Base-by-base conservation (phyloP, 92 coral and sea anemone species). In the Bergia puertoricense region DNA sequence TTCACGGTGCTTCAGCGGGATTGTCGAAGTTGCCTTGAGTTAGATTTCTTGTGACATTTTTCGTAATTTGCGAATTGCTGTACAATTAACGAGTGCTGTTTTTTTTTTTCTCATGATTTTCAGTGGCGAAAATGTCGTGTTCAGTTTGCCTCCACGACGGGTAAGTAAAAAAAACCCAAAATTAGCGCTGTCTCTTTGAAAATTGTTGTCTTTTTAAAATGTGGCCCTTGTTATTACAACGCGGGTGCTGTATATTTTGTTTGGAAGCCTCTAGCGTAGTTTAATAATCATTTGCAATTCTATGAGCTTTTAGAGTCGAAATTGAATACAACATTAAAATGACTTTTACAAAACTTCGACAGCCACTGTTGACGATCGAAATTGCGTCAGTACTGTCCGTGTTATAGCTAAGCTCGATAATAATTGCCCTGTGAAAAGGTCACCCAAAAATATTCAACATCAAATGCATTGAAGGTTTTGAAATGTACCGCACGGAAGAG, bases 101-200 rank as follows among this genome's bases (percentile, higher is more conserved):
- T 15, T 76, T 30, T 67, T 30, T 69, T 42, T 77, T 23, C 41
- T 13, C 46, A 23, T 6, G 13, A 83, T 68, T 68, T 84, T n/a
- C 68, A 84, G 87, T 84, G 87, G 87, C 87, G 79, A 39, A 84
- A 46, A 39, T 84, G 87, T 39, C 54, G 79, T 45, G 87, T 79
- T 0, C 87, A 84, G 67, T 84, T 84, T 67, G 23, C 22, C 59
- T 42, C 51, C 6, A 65, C 20, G 13, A 42, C 77, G 16, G 86
- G 86, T 82, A 44, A 67, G 62, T 82, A n/a, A 43, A 82, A 5
- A 48, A 22, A 18, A 57, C 54, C 4, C 54, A 48, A 62, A 15
- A 22, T 4, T 62, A 54, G 59, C 16, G 59, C 16, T 54, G 1
- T 18, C 69, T 2, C 69, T 62, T 57, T 57, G 67, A 3, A 54